These are phyloP conservation scores for Gymnobelideus leadbeateri DNA, from an alignment of 2,113 vertebrate genomes.

Conservation along the genomic window DNA sequence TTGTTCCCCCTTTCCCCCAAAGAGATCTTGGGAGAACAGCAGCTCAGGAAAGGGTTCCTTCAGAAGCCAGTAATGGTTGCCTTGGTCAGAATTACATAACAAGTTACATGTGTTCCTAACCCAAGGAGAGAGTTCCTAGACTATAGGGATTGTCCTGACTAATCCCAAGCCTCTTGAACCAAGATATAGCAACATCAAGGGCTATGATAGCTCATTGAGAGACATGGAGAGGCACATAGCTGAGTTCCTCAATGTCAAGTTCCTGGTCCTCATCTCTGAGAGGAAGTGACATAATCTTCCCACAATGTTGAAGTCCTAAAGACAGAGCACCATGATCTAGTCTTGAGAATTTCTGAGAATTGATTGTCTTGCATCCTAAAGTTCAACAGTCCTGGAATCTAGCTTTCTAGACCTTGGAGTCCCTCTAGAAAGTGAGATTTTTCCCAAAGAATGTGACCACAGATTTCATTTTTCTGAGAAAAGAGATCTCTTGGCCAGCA, in stretches of 20 bases:
- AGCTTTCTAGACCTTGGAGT: not conserved
- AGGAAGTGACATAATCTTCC: not conserved
- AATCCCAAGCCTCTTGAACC: too few species aligned
- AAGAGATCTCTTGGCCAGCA: not conserved
- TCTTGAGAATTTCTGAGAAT: not conserved
- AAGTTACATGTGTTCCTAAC: too few species aligned
- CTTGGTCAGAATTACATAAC: too few species aligned
- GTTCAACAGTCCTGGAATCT: not conserved
- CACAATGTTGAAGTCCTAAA: not conserved
- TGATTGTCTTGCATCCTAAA: not conserved
- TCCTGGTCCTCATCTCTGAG: not conserved
- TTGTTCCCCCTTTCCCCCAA: too few species aligned
- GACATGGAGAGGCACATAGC: not conserved
- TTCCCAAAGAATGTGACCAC: not conserved
- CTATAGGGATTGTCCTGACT: too few species aligned
- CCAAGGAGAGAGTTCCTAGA: too few species aligned
- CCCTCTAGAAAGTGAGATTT: not conserved
- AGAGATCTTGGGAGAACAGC: too few species aligned
- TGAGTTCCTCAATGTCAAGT: not conserved
- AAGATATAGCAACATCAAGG: too few species aligned
- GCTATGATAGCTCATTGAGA: not conserved
- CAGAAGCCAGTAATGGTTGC: too few species aligned
- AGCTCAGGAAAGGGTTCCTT: too few species aligned
- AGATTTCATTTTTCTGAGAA: not conserved
- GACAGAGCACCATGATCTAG: not conserved